Evolutionary conservation across 2,888 invertebrate genomes (phyloP), one percentile per base, ranked within the genome.

Genomic region (Nycteola revayana): DNA sequence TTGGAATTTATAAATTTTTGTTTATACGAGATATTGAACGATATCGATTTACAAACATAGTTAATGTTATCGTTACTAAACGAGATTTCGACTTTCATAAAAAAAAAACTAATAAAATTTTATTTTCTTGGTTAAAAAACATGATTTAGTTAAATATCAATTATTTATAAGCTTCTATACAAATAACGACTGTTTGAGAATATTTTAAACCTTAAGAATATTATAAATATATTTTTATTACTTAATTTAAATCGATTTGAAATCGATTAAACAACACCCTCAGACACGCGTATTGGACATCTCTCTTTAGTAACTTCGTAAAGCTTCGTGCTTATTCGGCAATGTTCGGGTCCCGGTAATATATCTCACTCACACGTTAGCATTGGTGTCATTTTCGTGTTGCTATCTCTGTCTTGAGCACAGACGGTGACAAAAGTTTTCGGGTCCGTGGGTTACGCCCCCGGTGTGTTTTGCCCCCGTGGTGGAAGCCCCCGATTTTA

Each of bases 131-230:
- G n/a, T 22, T 22, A 7, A 22, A 22, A 22, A 9, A 22, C 22
- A 22, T 22, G 22, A 22, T 22, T 22, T 8, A 22, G n/a, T 22
- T 22, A 22, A 22, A 22, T 22, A 22, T 22, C 22, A 22, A 9
- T 22, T 22, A 22, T 22, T 9, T 22, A 22, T 22, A 8, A 22
- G 9, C 22, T 7, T 22, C 22, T 22, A 8, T 9, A 8, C 9
- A 9, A 8, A 9, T 22, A 22, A 22, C 22, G 22, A 22, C 22
- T 22, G 22, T 22, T 22, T 22, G 22, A 22, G 22, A 22, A 22
- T 8, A 22, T 22, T 22, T 22, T 8, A 22, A 22, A 22, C 22
- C 22, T 22, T 7, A 2, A 8, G n/a, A 7, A 22, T 4, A 8
- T 22, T 7, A 22, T 8, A 22, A 22, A 22, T 22, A 22, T 22